phyloP scores from a whole-genome alignment of 2,888 invertebrate species.

The Oligia fasciuncula region DNA sequence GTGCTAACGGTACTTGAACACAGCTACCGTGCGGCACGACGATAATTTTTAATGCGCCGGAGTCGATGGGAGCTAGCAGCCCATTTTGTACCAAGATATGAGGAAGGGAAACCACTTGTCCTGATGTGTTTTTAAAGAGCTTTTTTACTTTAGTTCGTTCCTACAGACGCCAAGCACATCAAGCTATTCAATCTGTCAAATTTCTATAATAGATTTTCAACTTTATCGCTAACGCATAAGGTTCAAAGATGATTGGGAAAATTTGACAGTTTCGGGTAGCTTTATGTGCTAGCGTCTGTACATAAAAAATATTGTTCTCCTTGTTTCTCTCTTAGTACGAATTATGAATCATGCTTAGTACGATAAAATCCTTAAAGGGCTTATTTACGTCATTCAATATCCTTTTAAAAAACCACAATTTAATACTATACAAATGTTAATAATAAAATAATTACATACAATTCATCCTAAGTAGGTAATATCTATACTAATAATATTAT shows the following conservation, averaged over 20 bases:
- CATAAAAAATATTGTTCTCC: not conserved
- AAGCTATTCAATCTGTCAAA: no score
- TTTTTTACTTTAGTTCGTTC: no score
- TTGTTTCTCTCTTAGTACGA: not conserved
- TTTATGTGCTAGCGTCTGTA: not conserved
- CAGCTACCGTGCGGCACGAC: conserved; percentile 47
- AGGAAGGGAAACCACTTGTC: not conserved
- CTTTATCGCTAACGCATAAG: no score
- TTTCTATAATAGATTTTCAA: no score
- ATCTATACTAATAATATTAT: no score
- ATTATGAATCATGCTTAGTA: conserved; percentile 1
- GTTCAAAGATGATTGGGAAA: no score
- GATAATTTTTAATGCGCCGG: conserved; percentile 46
- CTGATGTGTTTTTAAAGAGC: conserved; percentile 28
- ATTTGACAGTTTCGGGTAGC: no score
- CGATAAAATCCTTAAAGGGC: not conserved
- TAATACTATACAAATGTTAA: not conserved
- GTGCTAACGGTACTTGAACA: conserved; percentile 52
- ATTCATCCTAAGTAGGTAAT: no score
- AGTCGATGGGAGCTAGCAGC: conserved; percentile 19
- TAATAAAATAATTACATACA: no score
- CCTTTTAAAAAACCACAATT: conserved; percentile 41
- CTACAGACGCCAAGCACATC: no score
- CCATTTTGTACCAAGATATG: conserved; percentile 15
- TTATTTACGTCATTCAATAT: conserved; percentile 42